Evolutionary conservation across 2,888 invertebrate genomes (phyloP).

Genomic region (Spodoptera littoralis): DNA sequence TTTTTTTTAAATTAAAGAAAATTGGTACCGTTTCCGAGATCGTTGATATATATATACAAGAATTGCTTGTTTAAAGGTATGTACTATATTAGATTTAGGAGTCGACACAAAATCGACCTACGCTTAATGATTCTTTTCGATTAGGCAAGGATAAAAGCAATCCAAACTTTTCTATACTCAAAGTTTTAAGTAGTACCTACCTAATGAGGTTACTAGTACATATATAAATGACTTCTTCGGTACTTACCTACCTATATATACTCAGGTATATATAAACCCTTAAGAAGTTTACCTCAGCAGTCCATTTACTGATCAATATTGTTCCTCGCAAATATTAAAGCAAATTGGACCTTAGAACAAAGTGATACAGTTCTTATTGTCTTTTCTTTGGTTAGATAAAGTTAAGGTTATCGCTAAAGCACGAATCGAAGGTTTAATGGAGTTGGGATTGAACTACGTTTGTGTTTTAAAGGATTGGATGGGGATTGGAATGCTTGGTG

Average conservation of each 20-base stretch:
- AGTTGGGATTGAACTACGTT: constrained; percentile 22
- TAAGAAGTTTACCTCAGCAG: constrained; percentile 31
- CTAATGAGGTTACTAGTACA: constrained; percentile 7
- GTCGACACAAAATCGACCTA: too few relatives aligned
- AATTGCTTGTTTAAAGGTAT: too few relatives aligned
- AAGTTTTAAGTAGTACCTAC: background rate
- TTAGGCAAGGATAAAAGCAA: too few relatives aligned
- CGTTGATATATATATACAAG: too few relatives aligned
- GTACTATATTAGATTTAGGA: too few relatives aligned
- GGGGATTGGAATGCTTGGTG: background rate
- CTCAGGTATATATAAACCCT: constrained; percentile 14
- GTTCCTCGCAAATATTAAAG: background rate
- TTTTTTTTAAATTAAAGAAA: too few relatives aligned
- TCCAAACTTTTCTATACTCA: too few relatives aligned
- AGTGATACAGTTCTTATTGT: constrained; percentile 8
- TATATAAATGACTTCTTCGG: background rate
- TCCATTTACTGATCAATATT: constrained; percentile 51
- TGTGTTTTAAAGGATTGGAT: constrained; percentile 23
- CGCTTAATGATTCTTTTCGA: too few relatives aligned
- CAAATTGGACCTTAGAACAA: constrained; percentile 11
- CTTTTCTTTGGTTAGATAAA: constrained; percentile 7
- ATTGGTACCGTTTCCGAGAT: too few relatives aligned
- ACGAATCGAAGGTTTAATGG: constrained; percentile 33
- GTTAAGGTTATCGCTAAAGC: constrained; percentile 31
- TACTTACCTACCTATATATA: constrained; percentile 9